A percentile compares a stretch with the other conserved stretches of the same genome.
Evolutionary conservation across 2,888 invertebrate species (phyloP).

Genomic region (Notodonta ziczac): DNA sequence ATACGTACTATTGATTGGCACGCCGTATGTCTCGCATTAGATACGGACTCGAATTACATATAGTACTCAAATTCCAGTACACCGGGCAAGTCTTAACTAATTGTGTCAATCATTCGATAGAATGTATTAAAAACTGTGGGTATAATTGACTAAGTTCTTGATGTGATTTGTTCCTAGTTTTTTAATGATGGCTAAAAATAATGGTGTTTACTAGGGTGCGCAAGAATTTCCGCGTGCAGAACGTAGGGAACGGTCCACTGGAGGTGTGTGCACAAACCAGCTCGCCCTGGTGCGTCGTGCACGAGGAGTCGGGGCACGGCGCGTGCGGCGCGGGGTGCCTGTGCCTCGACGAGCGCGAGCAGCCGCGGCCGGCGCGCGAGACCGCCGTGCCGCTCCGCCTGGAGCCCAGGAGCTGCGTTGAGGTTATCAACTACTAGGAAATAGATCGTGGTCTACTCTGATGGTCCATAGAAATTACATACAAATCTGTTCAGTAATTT

Average conservation of each 20-base stretch:
- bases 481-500: too few species aligned
- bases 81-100: not conserved
- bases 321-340: conserved; percentile 9
- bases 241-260: conserved; percentile 54
- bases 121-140: not conserved
- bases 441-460: too few species aligned
- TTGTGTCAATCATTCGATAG: not conserved
- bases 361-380: conserved; percentile 6
- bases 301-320: conserved; percentile 12
- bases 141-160: not conserved
- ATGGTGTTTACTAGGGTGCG: conserved; percentile 51
- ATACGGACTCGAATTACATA: not conserved
- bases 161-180: too few species aligned
- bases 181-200: not conserved
- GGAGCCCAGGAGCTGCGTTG: conserved; percentile 28
- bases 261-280: conserved; percentile 32
- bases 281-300: conserved; percentile 53
- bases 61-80: not conserved
- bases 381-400: conserved; percentile 30
- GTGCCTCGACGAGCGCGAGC: not conserved
- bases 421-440: not conserved
- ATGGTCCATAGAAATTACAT: too few species aligned
- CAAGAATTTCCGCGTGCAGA: conserved; percentile 53
- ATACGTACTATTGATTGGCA: not conserved
- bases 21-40: not conserved